Percentiles rank a stretch among this genome's conserved stretches.
Conservation (phyloP, 1,140 invertebrate genomes). For the Heliconius eleuchia region DNA sequence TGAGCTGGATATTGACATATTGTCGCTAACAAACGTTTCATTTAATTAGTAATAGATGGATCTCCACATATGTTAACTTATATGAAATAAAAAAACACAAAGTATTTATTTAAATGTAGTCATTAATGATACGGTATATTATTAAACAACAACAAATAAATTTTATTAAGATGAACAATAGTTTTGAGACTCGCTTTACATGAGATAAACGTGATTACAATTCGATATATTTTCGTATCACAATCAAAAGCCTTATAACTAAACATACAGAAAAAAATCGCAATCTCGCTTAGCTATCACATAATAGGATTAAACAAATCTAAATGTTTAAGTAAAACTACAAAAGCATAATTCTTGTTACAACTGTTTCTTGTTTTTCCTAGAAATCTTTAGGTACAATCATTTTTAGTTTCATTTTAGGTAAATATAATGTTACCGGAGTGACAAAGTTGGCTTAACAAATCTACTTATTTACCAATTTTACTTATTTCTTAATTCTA, state of each 20-base stretch:
- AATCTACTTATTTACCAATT: background rate
- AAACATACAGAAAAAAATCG: conserved; percentile 11
- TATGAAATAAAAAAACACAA: background rate
- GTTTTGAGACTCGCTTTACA: background rate
- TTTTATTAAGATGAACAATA: background rate
- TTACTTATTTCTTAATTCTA: conserved; percentile 20
- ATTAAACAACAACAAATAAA: background rate
- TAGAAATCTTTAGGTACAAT: background rate
- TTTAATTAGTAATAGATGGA: background rate
- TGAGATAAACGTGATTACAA: conserved; percentile 1
- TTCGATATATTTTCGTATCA: conserved; percentile 22
- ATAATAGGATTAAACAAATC: conserved; percentile 9
- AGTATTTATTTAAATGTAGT: background rate
- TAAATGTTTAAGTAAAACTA: background rate
- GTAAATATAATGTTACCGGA: background rate
- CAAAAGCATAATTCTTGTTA: background rate
- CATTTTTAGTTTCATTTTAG: background rate
- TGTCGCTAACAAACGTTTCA: background rate
- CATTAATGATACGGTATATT: too few species aligned
- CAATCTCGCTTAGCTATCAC: conserved; percentile 17
- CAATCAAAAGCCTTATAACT: conserved; percentile 23
- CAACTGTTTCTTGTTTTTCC: background rate
- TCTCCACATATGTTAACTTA: background rate
- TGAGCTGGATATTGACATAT: background rate
- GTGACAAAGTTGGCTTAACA: background rate